These are phyloP conservation scores for Sclerodermus sp. DNA, from an alignment of 2,888 invertebrate genomes.

Conservation along the genomic window DNA sequence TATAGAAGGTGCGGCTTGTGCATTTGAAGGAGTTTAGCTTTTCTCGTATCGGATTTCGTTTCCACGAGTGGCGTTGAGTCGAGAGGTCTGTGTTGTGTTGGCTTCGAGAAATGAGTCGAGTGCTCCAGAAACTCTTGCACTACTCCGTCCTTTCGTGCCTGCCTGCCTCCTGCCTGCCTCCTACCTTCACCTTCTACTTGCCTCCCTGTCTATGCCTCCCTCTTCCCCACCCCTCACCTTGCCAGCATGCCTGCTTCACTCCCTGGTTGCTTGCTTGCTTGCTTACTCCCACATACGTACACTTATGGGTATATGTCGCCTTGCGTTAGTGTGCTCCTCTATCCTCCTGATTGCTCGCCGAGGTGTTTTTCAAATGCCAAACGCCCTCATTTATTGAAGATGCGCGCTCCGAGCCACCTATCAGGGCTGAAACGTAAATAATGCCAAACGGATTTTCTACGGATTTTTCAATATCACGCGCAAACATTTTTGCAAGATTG, in stretches of 20 bases:
- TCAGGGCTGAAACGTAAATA: too few species aligned
- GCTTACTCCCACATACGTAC: background rate
- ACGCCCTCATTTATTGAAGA: too few species aligned
- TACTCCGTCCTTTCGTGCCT: background rate
- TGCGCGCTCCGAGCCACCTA: too few species aligned
- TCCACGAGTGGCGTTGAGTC: slow-evolving; percentile 47
- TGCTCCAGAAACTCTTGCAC: slow-evolving; percentile 23
- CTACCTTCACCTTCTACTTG: slow-evolving; percentile 4
- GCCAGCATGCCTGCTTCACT: too few species aligned
- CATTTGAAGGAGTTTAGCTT: slow-evolving; percentile 52
- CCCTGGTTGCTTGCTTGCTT: background rate
- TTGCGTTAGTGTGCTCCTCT: too few species aligned
- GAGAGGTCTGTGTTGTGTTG: slow-evolving; percentile 46
- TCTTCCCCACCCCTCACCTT: background rate
- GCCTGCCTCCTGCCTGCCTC: background rate
- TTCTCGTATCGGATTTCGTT: slow-evolving; percentile 53
- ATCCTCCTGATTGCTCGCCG: too few species aligned
- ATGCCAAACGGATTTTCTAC: too few species aligned
- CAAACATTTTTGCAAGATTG: too few species aligned
- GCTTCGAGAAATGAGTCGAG: slow-evolving; percentile 48
- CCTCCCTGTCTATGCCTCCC: background rate
- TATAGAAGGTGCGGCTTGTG: slow-evolving; percentile 33
- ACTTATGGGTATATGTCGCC: too few species aligned
- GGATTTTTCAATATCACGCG: too few species aligned
- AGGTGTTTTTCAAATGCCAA: too few species aligned